Base-by-base conservation (phyloP, 2,888 invertebrate genomes). In the Atethmia centrago region DNA sequence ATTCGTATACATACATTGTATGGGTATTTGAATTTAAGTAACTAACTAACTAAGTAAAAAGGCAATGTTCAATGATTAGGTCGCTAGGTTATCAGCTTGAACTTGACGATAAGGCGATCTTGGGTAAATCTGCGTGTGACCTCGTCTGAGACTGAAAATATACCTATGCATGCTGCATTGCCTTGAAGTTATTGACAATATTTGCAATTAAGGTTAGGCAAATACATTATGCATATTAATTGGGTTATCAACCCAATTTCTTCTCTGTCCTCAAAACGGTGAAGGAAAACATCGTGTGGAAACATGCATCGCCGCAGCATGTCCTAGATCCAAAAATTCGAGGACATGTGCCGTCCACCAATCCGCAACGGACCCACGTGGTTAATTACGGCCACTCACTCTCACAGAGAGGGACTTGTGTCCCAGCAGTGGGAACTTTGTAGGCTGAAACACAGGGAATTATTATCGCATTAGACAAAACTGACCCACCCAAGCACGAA, bases 81-180 rank as follows among this genome's bases (percentile, higher is more conserved):
- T 58, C 59, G n/a, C 16, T 42, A 47, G 82, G 84, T 74, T 85
- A 85, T 85, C 84, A 55, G 12, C 31, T 36, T 66, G 69, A 72
- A 81, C 85, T 71, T 66, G 58, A 53, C 62, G 87, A 86, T 86
- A 84, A 58, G n/a, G 51, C 45, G 68, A 55, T 70, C 84, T 80
- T 86, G 80, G 59, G 71, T 67, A 75, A 84, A 77, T 80, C 84
- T 53, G 61, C 56, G 25, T 3, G 21, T 71, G 84, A 77, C 84
- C 86, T 74, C 72, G 74, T 62, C 84, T 71, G 70, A 36, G 28
- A 53, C 47, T 45, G 25, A 61, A 67, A 70, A 62, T 71, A 31
- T 76, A 66, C n/a, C 3, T 31, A n/a, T 64, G 56, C 70, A 69
- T 28, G 8, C 45, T 66, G 31, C 40, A 58, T 77, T 36, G n/a